Evolutionary conservation across 2,888 invertebrate genomes (phyloP), one percentile per base, ranked within the genome.

Genomic region (Nysson spinosus): DNA sequence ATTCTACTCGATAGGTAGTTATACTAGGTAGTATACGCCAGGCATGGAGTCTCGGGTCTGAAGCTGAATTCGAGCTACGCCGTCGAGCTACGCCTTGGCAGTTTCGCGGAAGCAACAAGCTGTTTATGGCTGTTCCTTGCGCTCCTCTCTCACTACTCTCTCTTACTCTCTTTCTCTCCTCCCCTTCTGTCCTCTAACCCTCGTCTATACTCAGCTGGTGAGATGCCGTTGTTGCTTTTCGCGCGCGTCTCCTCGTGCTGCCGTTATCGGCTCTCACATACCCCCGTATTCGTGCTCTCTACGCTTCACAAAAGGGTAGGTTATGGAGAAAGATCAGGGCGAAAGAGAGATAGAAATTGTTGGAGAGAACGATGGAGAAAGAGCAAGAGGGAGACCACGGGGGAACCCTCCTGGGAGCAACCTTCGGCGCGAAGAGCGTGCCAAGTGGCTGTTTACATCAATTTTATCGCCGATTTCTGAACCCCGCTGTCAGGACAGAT

Each of bases 101-200:
- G 75, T 80, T 80, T 79, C 81, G 79, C 76, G 81, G 84, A 85
- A 85, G 85, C 85, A 85, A 85, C 85, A 85, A 85, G 85, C 85
- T 85, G 85, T 85, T 85, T 85, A 85, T 85, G 80, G 85, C 80
- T 78, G 79, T 69, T 72, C 67, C 73, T 64, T 72, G 62, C 63
- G 67, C 71, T 71, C 60, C 75, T 67, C 65, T 67, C 63, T 39
- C 50, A 52, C 56, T 35, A 35, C 51, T 12, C 47, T 34, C 39
- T 24, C 39, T 40, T 14, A 1, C 58, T 39, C 26, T 19, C 44
- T 30, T 46, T 35, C 40, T 32, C 16, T 26, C 37, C 24, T n/a
- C 47, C 7, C 19, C 49, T 28, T n/a, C n/a, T n/a, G n/a, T n/a
- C n/a, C n/a, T n/a, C n/a, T n/a, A n/a, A n/a, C 39, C 44, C 20